Evolutionary conservation across 2,888 invertebrate species (phyloP).

Genomic region (Amphipoea lucens): DNA sequence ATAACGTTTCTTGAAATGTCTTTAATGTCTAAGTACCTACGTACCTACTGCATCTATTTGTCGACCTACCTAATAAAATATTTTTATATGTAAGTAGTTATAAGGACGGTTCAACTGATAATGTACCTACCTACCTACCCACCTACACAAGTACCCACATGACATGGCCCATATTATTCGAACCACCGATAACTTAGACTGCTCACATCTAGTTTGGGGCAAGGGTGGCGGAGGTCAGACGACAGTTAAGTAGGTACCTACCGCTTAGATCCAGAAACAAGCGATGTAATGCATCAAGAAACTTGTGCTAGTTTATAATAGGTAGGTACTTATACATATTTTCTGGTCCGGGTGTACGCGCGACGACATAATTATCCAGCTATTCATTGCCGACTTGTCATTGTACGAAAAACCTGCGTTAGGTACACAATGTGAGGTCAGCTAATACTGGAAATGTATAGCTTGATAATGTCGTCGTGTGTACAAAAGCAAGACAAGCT

Average conservation of each 20-base stretch:
- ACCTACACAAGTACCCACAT: not conserved
- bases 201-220: slow-evolving; percentile 49
- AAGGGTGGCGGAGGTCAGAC: slow-evolving; percentile 49
- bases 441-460: too few species aligned
- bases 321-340: not conserved
- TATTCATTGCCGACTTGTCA: not conserved
- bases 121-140: slow-evolving; percentile 10
- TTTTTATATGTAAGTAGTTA: too few species aligned
- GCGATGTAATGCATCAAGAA: slow-evolving; percentile 6
- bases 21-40: too few species aligned
- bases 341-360: not conserved
- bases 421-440: too few species aligned
- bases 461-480: too few species aligned
- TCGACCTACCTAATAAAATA: too few species aligned
- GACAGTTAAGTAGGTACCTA: not conserved
- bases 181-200: slow-evolving; percentile 42
- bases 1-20: too few species aligned
- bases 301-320: not conserved
- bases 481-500: not conserved
- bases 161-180: slow-evolving; percentile 42
- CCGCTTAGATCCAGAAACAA: slow-evolving; percentile 47
- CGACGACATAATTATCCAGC: not conserved
- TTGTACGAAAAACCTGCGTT: too few species aligned
- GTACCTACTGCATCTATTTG: too few species aligned
- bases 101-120: not conserved